phyloP scores from a whole-genome alignment of 1,140 invertebrate species.

The Apis cerana region DNA sequence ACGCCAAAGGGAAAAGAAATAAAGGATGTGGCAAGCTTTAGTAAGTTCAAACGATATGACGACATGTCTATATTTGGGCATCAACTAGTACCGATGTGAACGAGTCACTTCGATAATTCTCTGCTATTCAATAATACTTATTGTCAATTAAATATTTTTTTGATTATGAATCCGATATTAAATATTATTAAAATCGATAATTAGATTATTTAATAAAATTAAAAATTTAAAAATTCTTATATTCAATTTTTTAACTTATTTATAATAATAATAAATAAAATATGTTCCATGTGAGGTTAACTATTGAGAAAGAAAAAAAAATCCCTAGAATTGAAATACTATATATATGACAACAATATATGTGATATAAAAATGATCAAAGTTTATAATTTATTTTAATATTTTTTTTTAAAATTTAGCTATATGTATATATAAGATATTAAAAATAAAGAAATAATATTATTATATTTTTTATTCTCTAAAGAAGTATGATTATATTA shows the following conservation, averaged over 20 bases:
- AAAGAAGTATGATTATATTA: background rate
- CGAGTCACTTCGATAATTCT: background rate
- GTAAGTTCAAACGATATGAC: constrained; percentile 57
- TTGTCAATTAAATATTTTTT: background rate
- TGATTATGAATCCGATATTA: background rate
- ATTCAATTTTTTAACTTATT: no score
- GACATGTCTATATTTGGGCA: constrained; percentile 58
- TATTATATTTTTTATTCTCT: background rate
- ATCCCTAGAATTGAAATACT: background rate
- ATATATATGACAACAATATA: background rate
- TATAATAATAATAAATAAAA: background rate
- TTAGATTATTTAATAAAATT: background rate
- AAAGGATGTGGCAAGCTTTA: constrained; percentile 38
- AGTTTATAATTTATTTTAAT: background rate
- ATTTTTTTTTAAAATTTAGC: background rate
- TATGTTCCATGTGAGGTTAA: background rate
- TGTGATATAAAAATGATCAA: background rate
- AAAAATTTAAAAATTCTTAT: no score
- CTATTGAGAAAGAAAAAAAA: background rate
- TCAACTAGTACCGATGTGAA: background rate
- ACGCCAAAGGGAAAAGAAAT: background rate
- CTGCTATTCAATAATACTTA: background rate
- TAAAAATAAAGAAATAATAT: background rate
- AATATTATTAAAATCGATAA: background rate
- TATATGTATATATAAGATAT: background rate